These are phyloP conservation scores for Verasper variegatus DNA, from an alignment of 2,113 vertebrate genomes.

Conservation along the genomic window DNA sequence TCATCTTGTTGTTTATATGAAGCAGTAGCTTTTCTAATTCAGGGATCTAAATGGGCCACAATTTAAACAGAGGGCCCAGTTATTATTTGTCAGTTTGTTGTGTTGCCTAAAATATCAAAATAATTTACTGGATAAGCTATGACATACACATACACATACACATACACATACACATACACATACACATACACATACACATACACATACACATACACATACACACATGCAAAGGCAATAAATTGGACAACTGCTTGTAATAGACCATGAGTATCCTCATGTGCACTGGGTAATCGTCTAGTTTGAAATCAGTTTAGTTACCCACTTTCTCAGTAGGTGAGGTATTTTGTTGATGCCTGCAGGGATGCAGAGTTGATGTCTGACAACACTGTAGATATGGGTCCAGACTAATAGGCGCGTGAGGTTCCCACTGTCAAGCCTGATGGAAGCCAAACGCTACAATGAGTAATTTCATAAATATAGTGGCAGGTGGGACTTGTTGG, in stretches of 20 bases:
- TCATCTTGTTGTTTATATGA: too few relatives aligned
- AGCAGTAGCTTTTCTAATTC: too few relatives aligned
- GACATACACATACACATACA: too few relatives aligned
- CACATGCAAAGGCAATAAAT: neutral
- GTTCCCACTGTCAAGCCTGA: conserved; percentile 68
- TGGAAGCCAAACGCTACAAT: conserved; percentile 71
- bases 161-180: too few relatives aligned
- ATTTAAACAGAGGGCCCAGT: too few relatives aligned
- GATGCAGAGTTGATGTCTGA: neutral
- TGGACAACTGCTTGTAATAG: neutral
- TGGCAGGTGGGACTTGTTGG: conserved; percentile 80
- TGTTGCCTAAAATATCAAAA: too few relatives aligned
- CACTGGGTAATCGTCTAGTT: neutral
- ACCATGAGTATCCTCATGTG: too few relatives aligned
- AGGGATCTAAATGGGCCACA: too few relatives aligned
- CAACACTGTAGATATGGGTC: conserved; percentile 44
- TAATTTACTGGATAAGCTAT: neutral
- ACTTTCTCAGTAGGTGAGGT: conserved; percentile 6
- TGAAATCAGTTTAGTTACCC: neutral
- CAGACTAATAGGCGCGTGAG: conserved; percentile 37
- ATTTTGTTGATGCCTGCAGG: conserved; percentile 39
- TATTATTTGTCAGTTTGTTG: too few relatives aligned
- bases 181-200: too few relatives aligned
- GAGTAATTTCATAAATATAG: conserved; percentile 78
- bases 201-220: too few relatives aligned